phyloP scores from a whole-genome alignment of 2,888 invertebrate species.

The Venustoraphidia nigricollis region DNA sequence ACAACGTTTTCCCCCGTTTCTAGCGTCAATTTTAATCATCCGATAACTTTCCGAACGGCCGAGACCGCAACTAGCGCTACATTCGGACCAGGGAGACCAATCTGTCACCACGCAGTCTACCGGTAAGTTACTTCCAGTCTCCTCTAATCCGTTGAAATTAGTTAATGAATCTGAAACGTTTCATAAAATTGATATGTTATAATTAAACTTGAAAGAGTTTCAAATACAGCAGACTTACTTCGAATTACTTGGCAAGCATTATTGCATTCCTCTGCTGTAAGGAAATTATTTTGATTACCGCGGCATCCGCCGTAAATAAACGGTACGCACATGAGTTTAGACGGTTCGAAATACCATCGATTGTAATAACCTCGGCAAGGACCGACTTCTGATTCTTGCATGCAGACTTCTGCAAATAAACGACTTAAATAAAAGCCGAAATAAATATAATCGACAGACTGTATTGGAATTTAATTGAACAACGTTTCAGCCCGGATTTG shows the following conservation, averaged over 20 bases:
- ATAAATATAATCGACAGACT: no score
- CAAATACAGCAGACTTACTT: conserved; percentile 26
- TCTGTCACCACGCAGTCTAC: conserved; percentile 55
- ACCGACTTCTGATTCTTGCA: conserved; percentile 60
- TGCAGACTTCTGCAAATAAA: conserved; percentile 56
- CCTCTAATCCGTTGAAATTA: no score
- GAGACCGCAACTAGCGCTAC: conserved; percentile 64
- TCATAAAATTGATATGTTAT: conserved; percentile 1
- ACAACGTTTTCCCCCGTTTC: conserved; percentile 48
- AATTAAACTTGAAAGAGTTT: not conserved
- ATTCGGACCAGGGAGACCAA: conserved; percentile 75
- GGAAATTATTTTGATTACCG: conserved; percentile 86
- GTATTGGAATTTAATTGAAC: no score
- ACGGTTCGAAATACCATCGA: conserved; percentile 72
- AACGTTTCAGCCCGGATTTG: no score
- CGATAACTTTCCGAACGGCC: conserved; percentile 52
- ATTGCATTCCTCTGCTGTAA: conserved; percentile 61
- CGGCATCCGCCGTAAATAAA: conserved; percentile 84
- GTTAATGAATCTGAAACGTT: conserved; percentile 1
- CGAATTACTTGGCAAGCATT: conserved; percentile 48
- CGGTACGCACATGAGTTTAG: conserved; percentile 61
- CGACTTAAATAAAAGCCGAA: no score
- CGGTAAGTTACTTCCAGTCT: conserved; percentile 15
- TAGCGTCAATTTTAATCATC: conserved; percentile 42
- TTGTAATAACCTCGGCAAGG: conserved; percentile 78